phyloP scores from a whole-genome alignment of 2,888 invertebrate genomes.

The Dorcus hopei region DNA sequence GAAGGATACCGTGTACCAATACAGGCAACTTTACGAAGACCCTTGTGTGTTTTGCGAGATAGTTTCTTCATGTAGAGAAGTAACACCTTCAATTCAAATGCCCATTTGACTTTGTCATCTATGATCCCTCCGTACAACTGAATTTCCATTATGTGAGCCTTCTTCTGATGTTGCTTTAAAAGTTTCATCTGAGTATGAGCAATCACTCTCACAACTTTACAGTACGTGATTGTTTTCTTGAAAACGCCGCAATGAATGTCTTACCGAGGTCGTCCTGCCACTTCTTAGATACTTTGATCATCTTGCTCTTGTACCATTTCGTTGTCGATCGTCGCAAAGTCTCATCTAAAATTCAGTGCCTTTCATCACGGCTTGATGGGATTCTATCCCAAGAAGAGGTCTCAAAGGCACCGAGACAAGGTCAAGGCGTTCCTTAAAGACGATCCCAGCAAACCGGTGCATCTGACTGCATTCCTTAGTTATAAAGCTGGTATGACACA shows the following conservation, averaged over 20 bases:
- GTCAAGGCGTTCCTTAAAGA: slow-evolving; percentile 99
- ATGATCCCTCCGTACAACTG: slow-evolving; percentile 99
- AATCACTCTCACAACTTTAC: slow-evolving; percentile 92
- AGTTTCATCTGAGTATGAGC: slow-evolving; percentile 99
- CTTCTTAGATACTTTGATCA: slow-evolving; percentile 96
- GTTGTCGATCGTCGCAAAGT: slow-evolving; percentile 56
- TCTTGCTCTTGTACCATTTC: no score
- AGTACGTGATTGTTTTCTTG: slow-evolving; percentile 97
- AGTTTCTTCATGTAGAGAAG: slow-evolving; percentile 98
- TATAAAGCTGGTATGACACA: slow-evolving; percentile 99
- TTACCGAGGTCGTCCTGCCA: slow-evolving; percentile 97
- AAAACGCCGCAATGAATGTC: slow-evolving; percentile 94
- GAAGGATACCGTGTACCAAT: slow-evolving; percentile 99
- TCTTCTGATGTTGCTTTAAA: slow-evolving; percentile 97
- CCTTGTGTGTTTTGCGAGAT: slow-evolving; percentile 99
- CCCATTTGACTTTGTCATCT: slow-evolving; percentile 99
- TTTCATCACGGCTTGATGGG: slow-evolving; percentile 99
- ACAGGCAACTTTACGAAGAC: slow-evolving; percentile 98
- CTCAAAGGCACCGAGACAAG: slow-evolving; percentile 95
- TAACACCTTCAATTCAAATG: slow-evolving; percentile 90
- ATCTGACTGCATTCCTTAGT: slow-evolving; percentile 95
- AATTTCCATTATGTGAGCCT: slow-evolving; percentile 99
- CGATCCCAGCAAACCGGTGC: slow-evolving; percentile 93
- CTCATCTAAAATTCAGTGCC: slow-evolving; percentile 99
- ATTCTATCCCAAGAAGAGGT: slow-evolving; percentile 98